Base-by-base conservation (phyloP, 2,888 invertebrate species). In the Limenitis camilla region DNA sequence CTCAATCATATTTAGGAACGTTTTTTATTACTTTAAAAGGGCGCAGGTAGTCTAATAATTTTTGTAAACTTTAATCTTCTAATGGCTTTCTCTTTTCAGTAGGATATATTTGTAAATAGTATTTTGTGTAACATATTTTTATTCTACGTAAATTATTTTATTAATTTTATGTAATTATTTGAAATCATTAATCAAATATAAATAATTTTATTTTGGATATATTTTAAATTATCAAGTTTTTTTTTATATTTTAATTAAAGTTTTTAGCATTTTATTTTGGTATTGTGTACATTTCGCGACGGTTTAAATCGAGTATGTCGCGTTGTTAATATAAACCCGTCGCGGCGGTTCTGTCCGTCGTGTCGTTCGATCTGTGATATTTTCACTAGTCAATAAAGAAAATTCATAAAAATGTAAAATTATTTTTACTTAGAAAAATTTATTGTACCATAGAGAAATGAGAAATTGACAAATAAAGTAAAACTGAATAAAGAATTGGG, bases 401-500 rank as follows among this genome's bases (percentile, higher is more conserved):
- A 76, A 72, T 70, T 66, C 62, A 74, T 78, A 83, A 82, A 85
- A 82, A 75, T 70, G 78, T 65, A 78, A 79, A 85, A 84, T 75
- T 71, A 53, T 66, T 41, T 68, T 71, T 72, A 70, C 62, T 61
- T 30, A 68, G 74, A 74, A 81, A 84, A 85, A 84, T 81, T 83
- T 79, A 82, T 72, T 72, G 83, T 85, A 80, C 72, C 67, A 68
- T 67, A 74, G 60, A 63, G 71, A 72, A 73, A 72, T 66, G 71
- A 74, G 72, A 82, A 83, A 81, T 79, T 77, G 61, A 78, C 77
- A 81, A 84, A 82, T 83, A 84, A 78, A 83, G 79, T 74, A 81
- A 73, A 81, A 61, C 49, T 47, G n/a, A n/a, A n/a, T 61, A 61
- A 60, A 52, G 60, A 47, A 52, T 57, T 11, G 27, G 54, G 62